phyloP scores from a whole-genome alignment of 2,113 vertebrate species.

The Henicopernis longicauda region DNA sequence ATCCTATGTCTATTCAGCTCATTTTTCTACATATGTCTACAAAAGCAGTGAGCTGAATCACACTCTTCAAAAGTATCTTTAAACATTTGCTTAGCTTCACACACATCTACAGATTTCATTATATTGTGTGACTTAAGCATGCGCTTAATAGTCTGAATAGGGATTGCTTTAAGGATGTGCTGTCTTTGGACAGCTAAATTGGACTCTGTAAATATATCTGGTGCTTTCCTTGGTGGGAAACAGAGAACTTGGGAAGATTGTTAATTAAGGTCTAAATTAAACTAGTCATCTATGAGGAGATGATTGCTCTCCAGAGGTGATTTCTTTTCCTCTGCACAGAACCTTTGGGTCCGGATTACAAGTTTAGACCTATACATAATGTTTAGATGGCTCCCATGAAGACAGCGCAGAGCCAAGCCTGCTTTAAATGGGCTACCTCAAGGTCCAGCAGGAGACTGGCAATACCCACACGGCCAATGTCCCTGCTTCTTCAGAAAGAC shows the following conservation, averaged over 20 bases:
- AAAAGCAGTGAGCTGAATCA: background rate
- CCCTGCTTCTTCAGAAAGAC: background rate
- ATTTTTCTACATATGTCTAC: background rate
- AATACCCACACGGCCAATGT: background rate
- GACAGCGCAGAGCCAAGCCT: background rate
- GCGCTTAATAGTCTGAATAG: background rate
- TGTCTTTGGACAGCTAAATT: background rate
- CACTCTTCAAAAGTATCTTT: background rate
- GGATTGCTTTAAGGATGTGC: background rate
- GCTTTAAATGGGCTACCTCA: background rate
- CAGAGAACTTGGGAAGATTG: background rate
- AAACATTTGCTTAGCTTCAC: background rate
- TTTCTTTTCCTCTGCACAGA: background rate
- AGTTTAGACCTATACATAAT: background rate
- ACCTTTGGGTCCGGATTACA: background rate
- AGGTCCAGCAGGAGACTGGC: background rate
- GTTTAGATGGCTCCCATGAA: background rate
- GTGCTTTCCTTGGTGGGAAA: background rate
- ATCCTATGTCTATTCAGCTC: background rate
- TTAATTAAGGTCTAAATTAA: conserved; percentile 19
- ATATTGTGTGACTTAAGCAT: background rate
- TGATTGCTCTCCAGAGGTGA: background rate
- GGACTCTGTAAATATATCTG: background rate
- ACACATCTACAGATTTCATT: background rate
- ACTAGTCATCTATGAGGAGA: background rate